Evolutionary conservation across 2,113 vertebrate species (phyloP).

Genomic region (Nothocercus julius): DNA sequence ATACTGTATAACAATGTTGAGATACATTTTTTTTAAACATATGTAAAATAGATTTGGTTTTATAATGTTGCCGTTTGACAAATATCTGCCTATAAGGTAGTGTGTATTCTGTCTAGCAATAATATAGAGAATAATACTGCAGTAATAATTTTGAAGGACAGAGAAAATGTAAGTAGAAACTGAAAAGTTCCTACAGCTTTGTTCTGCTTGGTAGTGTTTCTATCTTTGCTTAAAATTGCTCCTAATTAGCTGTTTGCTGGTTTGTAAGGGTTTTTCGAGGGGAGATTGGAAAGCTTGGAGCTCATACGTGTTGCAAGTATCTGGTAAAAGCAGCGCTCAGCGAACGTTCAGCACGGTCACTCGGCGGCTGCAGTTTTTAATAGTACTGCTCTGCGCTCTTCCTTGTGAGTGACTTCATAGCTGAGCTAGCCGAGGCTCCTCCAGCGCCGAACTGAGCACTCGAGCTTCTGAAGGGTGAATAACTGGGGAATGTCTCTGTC

Average conservation of each 20-base stretch:
- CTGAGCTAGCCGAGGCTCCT: neutral
- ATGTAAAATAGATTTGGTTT: neutral
- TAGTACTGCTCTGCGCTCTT: neutral
- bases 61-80: neutral
- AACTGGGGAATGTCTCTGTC: neutral
- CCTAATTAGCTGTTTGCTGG: neutral
- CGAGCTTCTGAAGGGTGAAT: neutral
- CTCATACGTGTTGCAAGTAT: accelerated
- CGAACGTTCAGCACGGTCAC: accelerated
- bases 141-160: neutral
- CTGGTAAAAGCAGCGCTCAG: neutral
- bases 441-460: neutral
- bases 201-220: neutral
- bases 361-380: neutral
- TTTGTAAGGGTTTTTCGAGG: neutral
- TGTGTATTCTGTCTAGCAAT: neutral
- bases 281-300: neutral
- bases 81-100: neutral
- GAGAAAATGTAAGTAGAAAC: neutral
- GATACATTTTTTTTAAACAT: neutral
- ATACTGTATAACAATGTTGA: neutral
- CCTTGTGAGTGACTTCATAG: neutral
- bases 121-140: neutral
- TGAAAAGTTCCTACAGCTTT: neutral
- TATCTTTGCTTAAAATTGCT: neutral